A percentile compares a stretch with the other conserved stretches of the same genome.
These are phyloP conservation scores for Gorsachius goisagi DNA, from an alignment of 2,113 vertebrate genomes.

Conservation along the genomic window DNA sequence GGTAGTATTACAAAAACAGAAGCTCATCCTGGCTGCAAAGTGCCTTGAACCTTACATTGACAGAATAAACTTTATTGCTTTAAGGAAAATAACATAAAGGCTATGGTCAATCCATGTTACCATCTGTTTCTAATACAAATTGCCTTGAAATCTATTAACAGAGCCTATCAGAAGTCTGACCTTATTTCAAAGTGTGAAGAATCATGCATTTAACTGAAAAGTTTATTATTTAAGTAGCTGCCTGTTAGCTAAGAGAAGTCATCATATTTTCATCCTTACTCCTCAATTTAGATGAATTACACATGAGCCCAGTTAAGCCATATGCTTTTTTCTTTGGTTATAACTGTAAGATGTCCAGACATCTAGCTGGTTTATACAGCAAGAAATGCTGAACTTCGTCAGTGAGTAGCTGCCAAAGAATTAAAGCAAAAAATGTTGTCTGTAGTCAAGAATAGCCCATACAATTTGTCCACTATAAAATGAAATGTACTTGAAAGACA, in stretches of 20 bases:
- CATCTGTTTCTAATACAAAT: neutral
- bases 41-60: neutral
- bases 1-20: neutral
- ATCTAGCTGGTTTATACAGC: neutral
- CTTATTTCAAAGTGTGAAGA: neutral
- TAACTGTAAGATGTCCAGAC: neutral
- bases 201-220: neutral
- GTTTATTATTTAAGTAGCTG: neutral
- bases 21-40: neutral
- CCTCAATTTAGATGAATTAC: neutral
- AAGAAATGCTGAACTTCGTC: neutral
- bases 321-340: neutral
- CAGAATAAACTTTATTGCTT: neutral
- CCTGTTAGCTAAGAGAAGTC: neutral
- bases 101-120: neutral
- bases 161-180: neutral
- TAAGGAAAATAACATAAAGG: neutral
- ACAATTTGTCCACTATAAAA: neutral
- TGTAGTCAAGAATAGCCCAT: neutral
- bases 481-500: neutral
- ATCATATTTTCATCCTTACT: neutral
- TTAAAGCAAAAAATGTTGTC: neutral
- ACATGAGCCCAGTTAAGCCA: neutral
- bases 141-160: neutral
- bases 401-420: neutral